Evolutionary conservation across 2,888 invertebrate species (phyloP), one percentile per base, ranked within the genome.

Genomic region (Phania funesta): DNA sequence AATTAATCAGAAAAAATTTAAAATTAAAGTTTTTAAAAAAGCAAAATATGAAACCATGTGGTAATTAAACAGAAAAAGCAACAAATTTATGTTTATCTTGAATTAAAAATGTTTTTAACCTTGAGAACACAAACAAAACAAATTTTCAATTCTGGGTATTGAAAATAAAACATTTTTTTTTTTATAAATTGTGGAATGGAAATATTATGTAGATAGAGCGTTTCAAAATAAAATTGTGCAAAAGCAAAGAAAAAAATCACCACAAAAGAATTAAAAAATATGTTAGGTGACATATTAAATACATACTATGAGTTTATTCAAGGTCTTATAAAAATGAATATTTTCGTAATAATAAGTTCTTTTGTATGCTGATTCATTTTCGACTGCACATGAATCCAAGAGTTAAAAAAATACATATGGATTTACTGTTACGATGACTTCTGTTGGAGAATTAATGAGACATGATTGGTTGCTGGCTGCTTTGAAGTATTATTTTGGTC

Each of bases 311-410:
- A 58, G 20, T 70, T 70, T 56, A 56, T 70, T 56, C 4, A 56
- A 70, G 44, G 44, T 70, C 46, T 56, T 68, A 44, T 68, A 70
- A 46, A 70, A 70, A 70, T 56, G n/a, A 44, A 56, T 58, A 46
- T 44, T 41, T 70, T 67, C 46, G 18, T 52, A 70, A 46, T 67
- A 54, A 54, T 56, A 35, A 38, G 9, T 56, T 70, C 1, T 70
- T 46, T 46, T 44, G 22, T 16, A 44, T 46, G 56, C 24, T 58
- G n/a, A 54, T 41, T n/a, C n/a, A 35, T 56, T 56, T 44, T 70
- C 26, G 32, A 70, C 56, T 56, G 46, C 46, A 44, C 29, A 56
- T 26, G 2, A 46, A 22, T 44, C 11, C 70, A 70, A 29, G 29
- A 32, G 54, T 54, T 41, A 68, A 29, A 68, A 68, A 70, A 56